These are phyloP conservation scores for Cataglyphis altisquamis DNA, from an alignment of 2,888 invertebrate genomes.

Conservation along the genomic window DNA sequence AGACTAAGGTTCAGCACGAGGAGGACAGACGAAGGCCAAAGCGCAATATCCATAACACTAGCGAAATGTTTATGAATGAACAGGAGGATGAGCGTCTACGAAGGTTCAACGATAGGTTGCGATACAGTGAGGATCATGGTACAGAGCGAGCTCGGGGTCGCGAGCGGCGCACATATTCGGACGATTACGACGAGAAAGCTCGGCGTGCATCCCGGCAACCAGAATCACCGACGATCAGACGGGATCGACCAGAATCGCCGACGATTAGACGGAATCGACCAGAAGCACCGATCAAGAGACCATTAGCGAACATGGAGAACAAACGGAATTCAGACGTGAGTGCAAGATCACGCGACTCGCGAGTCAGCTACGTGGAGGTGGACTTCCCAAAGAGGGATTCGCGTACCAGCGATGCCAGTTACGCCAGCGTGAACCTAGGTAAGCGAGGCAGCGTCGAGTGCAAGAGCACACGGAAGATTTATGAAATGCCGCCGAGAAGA, in stretches of 20 bases:
- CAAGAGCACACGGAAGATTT: slow-evolving; percentile 61
- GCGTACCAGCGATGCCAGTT: slow-evolving; percentile 67
- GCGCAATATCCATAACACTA: neutral
- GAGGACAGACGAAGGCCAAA: slow-evolving; percentile 23
- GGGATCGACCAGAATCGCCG: slow-evolving; percentile 1
- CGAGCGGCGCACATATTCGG: slow-evolving; percentile 78
- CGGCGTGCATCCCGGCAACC: slow-evolving; percentile 35
- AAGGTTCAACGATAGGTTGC: slow-evolving; percentile 72
- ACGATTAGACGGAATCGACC: neutral
- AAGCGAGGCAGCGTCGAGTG: slow-evolving; percentile 76
- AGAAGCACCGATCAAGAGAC: slow-evolving; percentile 4
- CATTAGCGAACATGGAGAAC: slow-evolving; percentile 37
- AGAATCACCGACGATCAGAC: slow-evolving; percentile 6
- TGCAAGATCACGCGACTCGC: slow-evolving; percentile 55
- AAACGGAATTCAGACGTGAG: slow-evolving; percentile 65
- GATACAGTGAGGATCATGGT: slow-evolving; percentile 72
- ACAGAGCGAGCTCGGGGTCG: slow-evolving; percentile 57
- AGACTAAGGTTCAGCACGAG: slow-evolving; percentile 12
- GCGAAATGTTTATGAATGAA: slow-evolving; percentile 54
- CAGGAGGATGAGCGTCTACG: slow-evolving; percentile 70
- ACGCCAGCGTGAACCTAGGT: slow-evolving; percentile 65
- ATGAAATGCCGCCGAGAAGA: slow-evolving; percentile 74
- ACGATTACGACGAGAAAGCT: slow-evolving; percentile 78
- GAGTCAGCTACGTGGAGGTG: slow-evolving; percentile 58
- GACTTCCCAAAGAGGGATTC: slow-evolving; percentile 63